Percentiles rank a stretch among this genome's conserved stretches.
Conservation (phyloP, 2,888 invertebrate genomes). For the Cabera pusaria region DNA sequence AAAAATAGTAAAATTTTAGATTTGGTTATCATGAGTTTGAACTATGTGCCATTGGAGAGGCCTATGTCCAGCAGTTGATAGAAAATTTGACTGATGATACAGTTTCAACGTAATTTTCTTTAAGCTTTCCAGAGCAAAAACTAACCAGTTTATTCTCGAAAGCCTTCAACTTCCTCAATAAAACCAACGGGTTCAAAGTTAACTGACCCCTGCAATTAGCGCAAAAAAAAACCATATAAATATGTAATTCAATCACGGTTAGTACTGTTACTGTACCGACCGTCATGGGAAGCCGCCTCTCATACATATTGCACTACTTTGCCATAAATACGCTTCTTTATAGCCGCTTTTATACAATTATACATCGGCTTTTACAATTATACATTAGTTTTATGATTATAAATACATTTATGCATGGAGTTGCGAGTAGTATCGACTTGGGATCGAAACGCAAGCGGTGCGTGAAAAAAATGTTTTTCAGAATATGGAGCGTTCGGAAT, state of each 20-base stretch:
- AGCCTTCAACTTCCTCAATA: constrained; percentile 1
- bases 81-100: too few species aligned
- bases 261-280: constrained; percentile 56
- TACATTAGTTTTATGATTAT: constrained; percentile 19
- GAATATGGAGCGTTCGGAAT: too few species aligned
- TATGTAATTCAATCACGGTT: constrained; percentile 67
- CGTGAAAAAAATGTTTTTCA: constrained; percentile 13
- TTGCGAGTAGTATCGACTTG: not conserved
- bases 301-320: constrained; percentile 79
- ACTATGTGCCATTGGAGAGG: too few species aligned
- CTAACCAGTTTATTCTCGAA: not conserved
- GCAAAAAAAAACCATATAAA: constrained; percentile 59
- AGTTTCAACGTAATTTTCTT: too few species aligned
- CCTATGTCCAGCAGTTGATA: too few species aligned
- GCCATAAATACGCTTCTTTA: constrained; percentile 46
- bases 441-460: constrained; percentile 8
- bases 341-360: constrained; percentile 52
- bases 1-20: too few species aligned
- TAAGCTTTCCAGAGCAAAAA: too few species aligned
- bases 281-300: constrained; percentile 72
- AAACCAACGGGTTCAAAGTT: constrained; percentile 50
- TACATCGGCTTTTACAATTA: constrained; percentile 36
- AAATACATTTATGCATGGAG: constrained; percentile 11
- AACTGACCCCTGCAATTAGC: constrained; percentile 60
- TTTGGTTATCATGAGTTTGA: too few species aligned